A percentile compares a stretch with the other conserved stretches of the same genome.
Evolutionary conservation across 2,113 vertebrate genomes (phyloP).

Genomic region (Noctilio leporinus): DNA sequence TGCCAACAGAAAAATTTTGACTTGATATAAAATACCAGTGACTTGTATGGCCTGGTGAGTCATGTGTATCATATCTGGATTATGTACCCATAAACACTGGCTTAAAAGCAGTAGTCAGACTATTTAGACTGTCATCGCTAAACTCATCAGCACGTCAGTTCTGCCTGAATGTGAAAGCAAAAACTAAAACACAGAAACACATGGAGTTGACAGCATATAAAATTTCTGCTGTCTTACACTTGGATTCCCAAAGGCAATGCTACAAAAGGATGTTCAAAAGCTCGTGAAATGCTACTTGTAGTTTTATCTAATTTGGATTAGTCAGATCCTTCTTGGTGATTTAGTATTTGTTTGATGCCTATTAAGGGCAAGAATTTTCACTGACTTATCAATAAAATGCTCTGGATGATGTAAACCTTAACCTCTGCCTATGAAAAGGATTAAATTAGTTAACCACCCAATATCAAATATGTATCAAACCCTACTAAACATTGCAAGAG

Average conservation of each 20-base stretch:
- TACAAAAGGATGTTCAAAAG: neutral
- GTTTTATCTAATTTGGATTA: slow-evolving; percentile 22
- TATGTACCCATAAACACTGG: slow-evolving; percentile 37
- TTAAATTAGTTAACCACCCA: neutral
- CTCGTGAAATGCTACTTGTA: neutral
- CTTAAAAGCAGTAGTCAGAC: neutral
- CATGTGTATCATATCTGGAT: slow-evolving; percentile 42
- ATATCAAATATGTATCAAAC: neutral
- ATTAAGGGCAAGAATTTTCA: neutral
- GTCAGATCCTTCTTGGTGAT: neutral
- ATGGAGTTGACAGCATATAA: neutral
- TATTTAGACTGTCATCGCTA: slow-evolving; percentile 34
- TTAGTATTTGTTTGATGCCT: neutral
- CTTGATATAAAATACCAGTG: slow-evolving; percentile 55
- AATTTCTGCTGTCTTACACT: neutral
- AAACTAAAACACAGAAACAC: neutral
- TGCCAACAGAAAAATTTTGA: slow-evolving; percentile 54
- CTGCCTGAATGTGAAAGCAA: slow-evolving; percentile 19
- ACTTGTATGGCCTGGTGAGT: slow-evolving; percentile 50
- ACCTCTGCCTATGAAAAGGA: neutral
- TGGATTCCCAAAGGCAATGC: neutral
- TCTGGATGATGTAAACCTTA: neutral
- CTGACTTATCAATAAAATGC: neutral
- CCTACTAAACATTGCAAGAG: neutral
- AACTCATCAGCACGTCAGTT: slow-evolving; percentile 23